phyloP scores from a whole-genome alignment of 2,113 vertebrate species.

The Alouatta palliata region DNA sequence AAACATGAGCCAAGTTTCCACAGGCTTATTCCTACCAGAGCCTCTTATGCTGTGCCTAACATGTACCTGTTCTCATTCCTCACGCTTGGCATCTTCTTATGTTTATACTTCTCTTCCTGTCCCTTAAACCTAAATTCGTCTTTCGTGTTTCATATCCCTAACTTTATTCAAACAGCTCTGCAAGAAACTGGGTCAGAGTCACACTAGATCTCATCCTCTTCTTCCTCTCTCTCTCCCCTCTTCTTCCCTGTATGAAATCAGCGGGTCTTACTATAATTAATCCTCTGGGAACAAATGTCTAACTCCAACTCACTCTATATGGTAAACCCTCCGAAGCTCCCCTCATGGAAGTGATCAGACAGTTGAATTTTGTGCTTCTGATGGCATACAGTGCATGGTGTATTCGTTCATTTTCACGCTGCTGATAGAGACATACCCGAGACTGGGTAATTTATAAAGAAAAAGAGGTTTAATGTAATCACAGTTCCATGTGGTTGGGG shows the following conservation, averaged over 20 bases:
- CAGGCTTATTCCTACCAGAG: background rate
- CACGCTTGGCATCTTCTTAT: background rate
- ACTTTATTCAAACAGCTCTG: background rate
- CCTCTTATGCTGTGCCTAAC: background rate
- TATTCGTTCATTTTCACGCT: too few relatives aligned
- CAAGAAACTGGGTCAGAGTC: background rate
- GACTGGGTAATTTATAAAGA: too few relatives aligned
- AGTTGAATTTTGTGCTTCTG: background rate
- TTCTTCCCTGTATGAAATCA: background rate
- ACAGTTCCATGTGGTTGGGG: too few relatives aligned
- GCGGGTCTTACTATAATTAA: background rate
- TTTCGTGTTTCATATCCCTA: background rate
- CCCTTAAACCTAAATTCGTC: background rate
- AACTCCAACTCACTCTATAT: background rate
- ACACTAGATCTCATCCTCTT: background rate
- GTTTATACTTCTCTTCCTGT: background rate
- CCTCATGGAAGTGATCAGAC: background rate
- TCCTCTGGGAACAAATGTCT: background rate
- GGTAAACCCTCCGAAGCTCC: background rate
- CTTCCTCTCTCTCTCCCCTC: too few relatives aligned
- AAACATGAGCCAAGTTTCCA: background rate
- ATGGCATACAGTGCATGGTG: too few relatives aligned
- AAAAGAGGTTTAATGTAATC: too few relatives aligned
- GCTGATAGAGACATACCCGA: too few relatives aligned
- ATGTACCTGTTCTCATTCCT: background rate